Conservation (phyloP, 2,113 vertebrate species). For the Setophaga coronata region DNA sequence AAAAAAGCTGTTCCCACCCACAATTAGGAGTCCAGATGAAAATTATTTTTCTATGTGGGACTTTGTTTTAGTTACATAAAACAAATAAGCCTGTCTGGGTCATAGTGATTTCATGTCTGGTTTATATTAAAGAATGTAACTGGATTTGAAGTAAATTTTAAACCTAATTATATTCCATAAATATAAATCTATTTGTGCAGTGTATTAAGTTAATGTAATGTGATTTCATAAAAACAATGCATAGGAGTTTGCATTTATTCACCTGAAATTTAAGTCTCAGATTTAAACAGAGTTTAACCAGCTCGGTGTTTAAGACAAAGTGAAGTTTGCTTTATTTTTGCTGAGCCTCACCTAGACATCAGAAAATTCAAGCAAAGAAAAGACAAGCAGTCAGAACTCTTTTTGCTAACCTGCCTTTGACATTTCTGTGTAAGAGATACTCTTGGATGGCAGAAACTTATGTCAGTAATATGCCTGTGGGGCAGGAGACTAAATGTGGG, state of each 20-base stretch:
- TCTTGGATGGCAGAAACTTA: background rate
- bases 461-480: background rate
- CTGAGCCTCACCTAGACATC: background rate
- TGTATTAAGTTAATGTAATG: background rate
- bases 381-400: background rate
- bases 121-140: slow-evolving; percentile 40
- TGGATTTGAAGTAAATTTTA: slow-evolving; percentile 22
- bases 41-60: slow-evolving; percentile 6
- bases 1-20: background rate
- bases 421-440: background rate
- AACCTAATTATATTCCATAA: slow-evolving; percentile 11
- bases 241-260: background rate
- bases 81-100: slow-evolving; percentile 27
- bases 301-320: background rate
- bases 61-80: slow-evolving; percentile 43
- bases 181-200: background rate
- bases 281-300: background rate
- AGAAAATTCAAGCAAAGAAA: background rate
- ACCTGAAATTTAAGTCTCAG: background rate
- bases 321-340: background rate
- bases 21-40: slow-evolving; percentile 8
- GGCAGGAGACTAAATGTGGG: background rate
- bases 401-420: background rate
- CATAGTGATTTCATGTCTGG: slow-evolving; percentile 46
- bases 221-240: background rate